These are phyloP conservation scores for Apis laboriosa DNA, from an alignment of 1,140 invertebrate species.

Conservation along the genomic window DNA sequence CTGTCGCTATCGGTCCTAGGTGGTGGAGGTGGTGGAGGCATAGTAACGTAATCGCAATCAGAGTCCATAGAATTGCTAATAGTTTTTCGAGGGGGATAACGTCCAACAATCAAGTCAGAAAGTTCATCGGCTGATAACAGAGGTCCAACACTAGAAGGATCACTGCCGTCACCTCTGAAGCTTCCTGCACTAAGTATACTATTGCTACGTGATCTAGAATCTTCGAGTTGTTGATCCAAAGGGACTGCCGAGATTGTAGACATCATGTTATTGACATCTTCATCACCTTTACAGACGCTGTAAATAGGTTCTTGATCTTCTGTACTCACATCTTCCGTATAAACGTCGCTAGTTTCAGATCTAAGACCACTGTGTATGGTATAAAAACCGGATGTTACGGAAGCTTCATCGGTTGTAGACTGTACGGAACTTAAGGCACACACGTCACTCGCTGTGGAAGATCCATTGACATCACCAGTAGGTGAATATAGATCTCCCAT, in stretches of 20 bases:
- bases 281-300: constrained; percentile 73
- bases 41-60: constrained; percentile 92
- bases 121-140: constrained; percentile 89
- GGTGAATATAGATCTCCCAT: constrained; percentile 72
- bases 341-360: constrained; percentile 75
- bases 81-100: constrained; percentile 89
- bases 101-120: constrained; percentile 90
- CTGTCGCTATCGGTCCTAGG: constrained; percentile 84
- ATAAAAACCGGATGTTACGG: constrained; percentile 79
- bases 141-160: constrained; percentile 90
- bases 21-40: constrained; percentile 87
- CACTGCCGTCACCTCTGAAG: constrained; percentile 92
- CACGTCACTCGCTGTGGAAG: constrained; percentile 73
- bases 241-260: constrained; percentile 28
- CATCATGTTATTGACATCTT: constrained; percentile 63
- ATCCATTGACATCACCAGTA: constrained; percentile 71
- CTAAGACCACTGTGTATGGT: constrained; percentile 79
- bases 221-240: constrained; percentile 68
- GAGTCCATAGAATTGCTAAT: constrained; percentile 92
- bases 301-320: constrained; percentile 75
- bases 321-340: constrained; percentile 68
- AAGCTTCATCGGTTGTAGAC: constrained; percentile 78
- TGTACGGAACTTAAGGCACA: constrained; percentile 76
- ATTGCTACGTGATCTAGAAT: constrained; percentile 83
- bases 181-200: constrained; percentile 89